Percentiles rank a stretch among this genome's conserved stretches.
phyloP scores from a whole-genome alignment of 2,888 invertebrate species.

The Drosophila kuntzei region DNA sequence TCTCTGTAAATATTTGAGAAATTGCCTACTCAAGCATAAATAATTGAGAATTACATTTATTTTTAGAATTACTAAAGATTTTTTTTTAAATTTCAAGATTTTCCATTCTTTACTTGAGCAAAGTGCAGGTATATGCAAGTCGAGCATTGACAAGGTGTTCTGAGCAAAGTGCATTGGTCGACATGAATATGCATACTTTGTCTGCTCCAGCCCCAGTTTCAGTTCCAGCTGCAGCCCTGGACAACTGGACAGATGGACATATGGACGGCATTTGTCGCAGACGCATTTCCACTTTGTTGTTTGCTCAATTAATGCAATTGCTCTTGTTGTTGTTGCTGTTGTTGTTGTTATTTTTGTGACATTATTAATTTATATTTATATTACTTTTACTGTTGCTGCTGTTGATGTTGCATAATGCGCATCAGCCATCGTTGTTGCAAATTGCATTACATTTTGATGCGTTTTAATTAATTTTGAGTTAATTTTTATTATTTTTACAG shows the following conservation, averaged over 20 bases:
- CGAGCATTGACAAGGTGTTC: background rate
- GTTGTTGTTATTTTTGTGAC: slow-evolving; percentile 59
- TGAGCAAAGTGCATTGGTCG: slow-evolving; percentile 57
- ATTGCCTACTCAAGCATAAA: background rate
- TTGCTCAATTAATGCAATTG: slow-evolving; percentile 82
- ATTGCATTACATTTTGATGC: slow-evolving; percentile 76
- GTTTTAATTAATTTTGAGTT: slow-evolving; percentile 85
- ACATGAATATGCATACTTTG: slow-evolving; percentile 29
- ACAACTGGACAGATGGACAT: slow-evolving; percentile 4
- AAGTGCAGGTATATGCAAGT: slow-evolving; percentile 12
- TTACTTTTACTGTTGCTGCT: slow-evolving; percentile 60
- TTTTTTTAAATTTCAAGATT: background rate
- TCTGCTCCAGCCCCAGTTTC: slow-evolving; percentile 25
- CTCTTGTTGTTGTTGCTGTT: slow-evolving; percentile 37
- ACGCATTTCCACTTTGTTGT: slow-evolving; percentile 78
- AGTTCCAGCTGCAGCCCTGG: slow-evolving; percentile 19
- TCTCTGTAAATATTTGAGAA: too few relatives aligned
- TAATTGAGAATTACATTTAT: background rate
- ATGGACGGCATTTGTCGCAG: slow-evolving; percentile 48
- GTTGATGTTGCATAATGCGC: slow-evolving; percentile 56
- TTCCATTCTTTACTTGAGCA: background rate
- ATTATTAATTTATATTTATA: slow-evolving; percentile 79
- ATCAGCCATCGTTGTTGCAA: slow-evolving; percentile 49
- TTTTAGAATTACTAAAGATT: background rate
- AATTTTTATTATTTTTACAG: slow-evolving; percentile 63